These are phyloP conservation scores for Hypomecis punctinalis DNA, from an alignment of 2,888 invertebrate genomes.

Conservation along the genomic window DNA sequence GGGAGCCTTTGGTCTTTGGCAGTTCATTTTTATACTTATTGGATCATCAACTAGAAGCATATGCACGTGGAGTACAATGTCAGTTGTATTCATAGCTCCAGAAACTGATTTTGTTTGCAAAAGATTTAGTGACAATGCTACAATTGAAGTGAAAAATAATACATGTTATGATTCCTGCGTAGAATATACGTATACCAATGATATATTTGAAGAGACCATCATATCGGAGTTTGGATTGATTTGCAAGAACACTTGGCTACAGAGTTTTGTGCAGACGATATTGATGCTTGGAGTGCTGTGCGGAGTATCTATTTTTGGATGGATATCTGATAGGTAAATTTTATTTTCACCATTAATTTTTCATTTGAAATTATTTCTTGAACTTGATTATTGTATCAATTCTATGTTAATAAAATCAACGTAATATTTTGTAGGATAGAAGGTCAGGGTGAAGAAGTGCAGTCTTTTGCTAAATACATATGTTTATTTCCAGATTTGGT, in stretches of 20 bases:
- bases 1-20: slow-evolving; percentile 63
- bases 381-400: no score
- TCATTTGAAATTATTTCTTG: neutral
- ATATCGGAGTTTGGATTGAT: slow-evolving; percentile 61
- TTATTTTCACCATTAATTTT: neutral
- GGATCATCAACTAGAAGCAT: slow-evolving; percentile 50
- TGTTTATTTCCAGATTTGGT: slow-evolving; percentile 57
- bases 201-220: slow-evolving; percentile 54
- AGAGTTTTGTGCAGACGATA: slow-evolving; percentile 60
- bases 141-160: slow-evolving; percentile 47
- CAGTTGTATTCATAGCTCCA: slow-evolving; percentile 61
- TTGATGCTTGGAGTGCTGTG: slow-evolving; percentile 62
- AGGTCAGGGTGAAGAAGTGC: no score
- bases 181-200: slow-evolving; percentile 53
- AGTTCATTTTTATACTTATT: slow-evolving; percentile 48
- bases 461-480: no score
- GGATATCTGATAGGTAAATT: slow-evolving; percentile 67
- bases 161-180: slow-evolving; percentile 61
- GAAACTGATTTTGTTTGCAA: slow-evolving; percentile 57
- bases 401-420: no score
- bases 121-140: slow-evolving; percentile 46
- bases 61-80: slow-evolving; percentile 55
- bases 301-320: slow-evolving; percentile 60
- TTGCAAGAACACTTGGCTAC: slow-evolving; percentile 62
- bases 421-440: no score